Evolutionary conservation across 1,140 invertebrate species (phyloP), one percentile per base, ranked within the genome.

Genomic region (Platyura marginata): DNA sequence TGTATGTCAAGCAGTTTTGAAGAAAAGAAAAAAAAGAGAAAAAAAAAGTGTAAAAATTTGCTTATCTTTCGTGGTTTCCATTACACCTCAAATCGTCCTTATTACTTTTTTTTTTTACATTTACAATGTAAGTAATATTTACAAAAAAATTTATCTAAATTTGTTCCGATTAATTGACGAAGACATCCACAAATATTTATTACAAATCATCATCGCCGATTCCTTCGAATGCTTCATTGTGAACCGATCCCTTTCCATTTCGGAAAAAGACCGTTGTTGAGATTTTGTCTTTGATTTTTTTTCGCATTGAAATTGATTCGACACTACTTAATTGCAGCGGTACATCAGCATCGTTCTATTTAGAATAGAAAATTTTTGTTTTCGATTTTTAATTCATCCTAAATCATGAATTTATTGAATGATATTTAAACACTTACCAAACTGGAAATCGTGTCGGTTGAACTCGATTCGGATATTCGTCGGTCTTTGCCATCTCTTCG

Each of bases 141-240:
- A n/a, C n/a, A n/a, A n/a, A n/a, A n/a, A n/a, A n/a, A n/a, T n/a
- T n/a, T n/a, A n/a, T n/a, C n/a, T n/a, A n/a, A n/a, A n/a, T n/a
- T n/a, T n/a, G n/a, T n/a, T n/a, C n/a, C n/a, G n/a, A n/a, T n/a
- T n/a, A n/a, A n/a, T n/a, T n/a, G n/a, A n/a, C n/a, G n/a, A n/a
- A n/a, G n/a, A n/a, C n/a, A n/a, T n/a, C n/a, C n/a, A 34, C 16
- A 6, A 4, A 34, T 29, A 8, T 34, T 11, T 18, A 38, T 72
- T 63, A 89, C 47, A 92, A 70, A 67, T 91, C 87, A 51, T 91
- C 87, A 59, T 91, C 87, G 8, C 85, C 84, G 49, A 91, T 91
- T 23, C 80, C 83, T 60, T 85, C 81, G 63, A 91, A 92, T 32
- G 84, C 86, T 63, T 84, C 80, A 62, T 91, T 92, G 56, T 88